Conservation (phyloP, 1,140 invertebrate species). For the Drosophila nikananu region DNA sequence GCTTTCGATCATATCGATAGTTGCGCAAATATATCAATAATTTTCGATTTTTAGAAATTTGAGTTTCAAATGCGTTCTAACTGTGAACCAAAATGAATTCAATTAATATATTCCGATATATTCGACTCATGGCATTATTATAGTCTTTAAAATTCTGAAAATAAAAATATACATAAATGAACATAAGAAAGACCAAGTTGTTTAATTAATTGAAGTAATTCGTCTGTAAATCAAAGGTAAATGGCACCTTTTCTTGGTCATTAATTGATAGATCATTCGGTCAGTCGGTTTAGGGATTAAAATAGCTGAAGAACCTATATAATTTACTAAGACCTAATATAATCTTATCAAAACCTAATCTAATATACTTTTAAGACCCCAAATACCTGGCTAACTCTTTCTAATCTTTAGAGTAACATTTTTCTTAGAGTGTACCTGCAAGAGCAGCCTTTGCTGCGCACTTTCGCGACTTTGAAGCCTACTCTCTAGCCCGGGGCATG, state of each 20-base stretch:
- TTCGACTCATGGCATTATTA: too few relatives aligned
- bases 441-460: conserved; percentile 70
- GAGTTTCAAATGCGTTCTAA: too few relatives aligned
- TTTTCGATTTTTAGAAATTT: too few relatives aligned
- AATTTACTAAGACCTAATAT: background rate
- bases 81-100: background rate
- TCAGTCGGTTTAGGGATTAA: too few relatives aligned
- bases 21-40: too few relatives aligned
- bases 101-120: too few relatives aligned
- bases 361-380: background rate
- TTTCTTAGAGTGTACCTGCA: background rate
- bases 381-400: too few relatives aligned
- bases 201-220: background rate
- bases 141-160: background rate
- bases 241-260: background rate
- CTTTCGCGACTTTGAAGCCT: conserved; percentile 56
- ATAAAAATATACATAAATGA: background rate
- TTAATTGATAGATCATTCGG: background rate
- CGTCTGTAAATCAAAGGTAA: background rate
- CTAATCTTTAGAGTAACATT: background rate
- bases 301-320: background rate
- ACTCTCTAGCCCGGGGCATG: conserved; percentile 43
- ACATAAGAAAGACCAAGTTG: background rate
- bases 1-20: too few relatives aligned
- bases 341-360: background rate